Evolutionary conservation across 1,140 invertebrate genomes (phyloP).

Genomic region (Mizuhopecten yessoensis): DNA sequence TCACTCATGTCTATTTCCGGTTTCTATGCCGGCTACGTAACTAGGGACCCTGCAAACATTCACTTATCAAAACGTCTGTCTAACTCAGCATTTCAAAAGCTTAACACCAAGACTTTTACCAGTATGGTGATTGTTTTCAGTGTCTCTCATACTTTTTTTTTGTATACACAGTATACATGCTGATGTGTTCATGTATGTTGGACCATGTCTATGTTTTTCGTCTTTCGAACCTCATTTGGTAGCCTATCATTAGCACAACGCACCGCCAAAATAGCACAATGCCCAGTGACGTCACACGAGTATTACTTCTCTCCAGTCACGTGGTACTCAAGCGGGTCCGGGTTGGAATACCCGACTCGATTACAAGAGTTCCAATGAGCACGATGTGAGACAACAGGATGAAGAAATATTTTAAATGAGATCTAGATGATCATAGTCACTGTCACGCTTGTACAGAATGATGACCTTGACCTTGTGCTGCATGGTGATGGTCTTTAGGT

Average conservation of each 20-base stretch:
- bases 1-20: neutral
- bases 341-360: neutral
- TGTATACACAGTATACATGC: neutral
- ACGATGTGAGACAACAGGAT: slow-evolving; percentile 26
- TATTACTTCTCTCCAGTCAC: neutral
- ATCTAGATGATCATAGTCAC: slow-evolving; percentile 47
- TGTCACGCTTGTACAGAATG: slow-evolving; percentile 62
- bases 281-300: neutral
- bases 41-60: neutral
- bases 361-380: slow-evolving; percentile 9
- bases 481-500: slow-evolving; percentile 65
- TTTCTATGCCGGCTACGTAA: neutral
- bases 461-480: slow-evolving; percentile 61
- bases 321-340: neutral
- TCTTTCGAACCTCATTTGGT: neutral
- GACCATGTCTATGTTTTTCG: too few species aligned
- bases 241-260: neutral
- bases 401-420: slow-evolving; percentile 27
- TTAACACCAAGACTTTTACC: neutral
- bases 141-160: neutral
- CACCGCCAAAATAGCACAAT: slow-evolving; percentile 4
- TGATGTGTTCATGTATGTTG: neutral
- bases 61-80: neutral
- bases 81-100: neutral
- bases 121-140: neutral